phyloP scores from a whole-genome alignment of 2,113 vertebrate species.

The Microcebus griseorufus region DNA sequence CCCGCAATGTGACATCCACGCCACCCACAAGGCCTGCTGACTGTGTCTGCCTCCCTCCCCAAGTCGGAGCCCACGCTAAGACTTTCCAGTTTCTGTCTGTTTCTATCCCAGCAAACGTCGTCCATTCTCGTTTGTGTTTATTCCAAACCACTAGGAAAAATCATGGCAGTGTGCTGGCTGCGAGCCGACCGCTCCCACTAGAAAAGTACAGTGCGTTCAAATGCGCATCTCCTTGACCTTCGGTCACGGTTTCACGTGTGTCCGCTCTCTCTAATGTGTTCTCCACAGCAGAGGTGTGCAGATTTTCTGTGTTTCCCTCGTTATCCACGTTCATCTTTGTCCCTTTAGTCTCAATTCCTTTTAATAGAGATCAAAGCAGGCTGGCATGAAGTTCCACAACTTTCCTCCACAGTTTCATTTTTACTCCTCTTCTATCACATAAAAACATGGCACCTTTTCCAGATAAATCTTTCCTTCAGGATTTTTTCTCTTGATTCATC shows the following conservation, averaged over 20 bases:
- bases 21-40: background rate
- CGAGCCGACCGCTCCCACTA: rapidly evolving
- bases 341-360: background rate
- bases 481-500: background rate
- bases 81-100: background rate
- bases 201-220: background rate
- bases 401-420: background rate
- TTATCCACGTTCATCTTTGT: background rate
- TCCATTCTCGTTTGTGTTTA: background rate
- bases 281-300: background rate
- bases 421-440: no score
- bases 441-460: background rate
- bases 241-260: background rate
- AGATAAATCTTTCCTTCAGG: background rate
- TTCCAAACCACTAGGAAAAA: background rate
- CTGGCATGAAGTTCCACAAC: background rate
- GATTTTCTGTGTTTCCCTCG: background rate
- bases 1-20: background rate
- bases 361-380: background rate
- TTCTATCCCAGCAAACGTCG: background rate
- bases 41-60: background rate
- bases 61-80: background rate
- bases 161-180: background rate
- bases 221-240: background rate
- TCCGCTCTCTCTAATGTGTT: background rate